Percentiles rank a stretch among this genome's conserved stretches.
Evolutionary conservation across 2,797 vertebrate species (phyloP).

Genomic region (Tapirus indicus): DNA sequence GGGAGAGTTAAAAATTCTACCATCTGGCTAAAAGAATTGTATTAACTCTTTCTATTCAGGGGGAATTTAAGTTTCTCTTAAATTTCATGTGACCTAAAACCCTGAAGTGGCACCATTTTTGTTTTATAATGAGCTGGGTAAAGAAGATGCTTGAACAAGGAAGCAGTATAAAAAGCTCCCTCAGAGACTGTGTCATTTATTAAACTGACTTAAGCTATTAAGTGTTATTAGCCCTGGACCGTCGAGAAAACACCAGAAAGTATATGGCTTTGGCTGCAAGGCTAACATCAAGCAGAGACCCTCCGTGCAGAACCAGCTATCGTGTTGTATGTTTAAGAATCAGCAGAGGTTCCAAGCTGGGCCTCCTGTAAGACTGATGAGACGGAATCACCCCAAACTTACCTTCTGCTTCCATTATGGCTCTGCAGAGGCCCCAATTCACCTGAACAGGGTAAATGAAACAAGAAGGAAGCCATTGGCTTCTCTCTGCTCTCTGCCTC

Average conservation of each 20-base stretch:
- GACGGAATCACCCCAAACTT: fast-evolving
- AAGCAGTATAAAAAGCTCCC: background rate
- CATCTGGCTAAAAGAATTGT: background rate
- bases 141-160: background rate
- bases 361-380: background rate
- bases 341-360: background rate
- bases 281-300: background rate
- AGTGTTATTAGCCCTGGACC: background rate
- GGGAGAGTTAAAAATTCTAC: too few relatives aligned
- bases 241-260: background rate
- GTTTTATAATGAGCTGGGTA: background rate
- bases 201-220: background rate
- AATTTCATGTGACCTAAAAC: background rate
- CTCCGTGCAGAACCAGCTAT: background rate
- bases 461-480: background rate
- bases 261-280: background rate
- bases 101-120: fast-evolving
- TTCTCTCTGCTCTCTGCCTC: background rate
- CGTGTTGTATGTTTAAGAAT: background rate
- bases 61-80: background rate
- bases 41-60: background rate
- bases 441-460: background rate
- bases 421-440: background rate
- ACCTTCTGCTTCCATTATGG: fast-evolving
- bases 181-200: background rate